Percentiles rank a stretch among this genome's conserved stretches.
Evolutionary conservation across 2,113 vertebrate species (phyloP).

Genomic region (Odocoileus hemionus): DNA sequence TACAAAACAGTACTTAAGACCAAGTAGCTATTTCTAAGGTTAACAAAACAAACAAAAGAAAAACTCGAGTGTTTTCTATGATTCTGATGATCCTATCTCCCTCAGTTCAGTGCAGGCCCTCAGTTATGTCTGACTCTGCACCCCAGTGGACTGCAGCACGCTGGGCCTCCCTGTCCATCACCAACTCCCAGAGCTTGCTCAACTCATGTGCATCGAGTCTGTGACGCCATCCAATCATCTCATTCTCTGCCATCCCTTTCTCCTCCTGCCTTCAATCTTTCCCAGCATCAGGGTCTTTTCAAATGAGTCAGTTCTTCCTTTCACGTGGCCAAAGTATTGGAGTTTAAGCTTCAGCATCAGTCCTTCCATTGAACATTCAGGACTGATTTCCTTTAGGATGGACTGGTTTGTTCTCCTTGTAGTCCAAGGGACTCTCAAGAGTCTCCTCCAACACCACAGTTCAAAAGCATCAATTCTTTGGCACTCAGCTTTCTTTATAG

Average conservation of each 20-base stretch:
- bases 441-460: not conserved
- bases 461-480: rapidly evolving
- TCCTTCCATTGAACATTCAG: not conserved
- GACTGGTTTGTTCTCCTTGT: not conserved
- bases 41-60: not conserved
- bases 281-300: not conserved
- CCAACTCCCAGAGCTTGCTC: not conserved
- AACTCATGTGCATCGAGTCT: not conserved
- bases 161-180: not conserved
- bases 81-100: not conserved
- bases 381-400: not conserved
- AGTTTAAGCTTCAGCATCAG: not conserved
- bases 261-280: not conserved
- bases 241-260: not conserved
- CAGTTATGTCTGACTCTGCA: not conserved
- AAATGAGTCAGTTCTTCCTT: not conserved
- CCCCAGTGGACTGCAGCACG: rapidly evolving
- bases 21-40: not conserved
- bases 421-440: not conserved
- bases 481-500: not conserved
- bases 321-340: not conserved
- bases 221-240: not conserved
- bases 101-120: not conserved
- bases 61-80: not conserved
- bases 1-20: not conserved